Percentiles rank a stretch among this genome's conserved stretches.
Evolutionary conservation across 2,113 vertebrate species (phyloP).

Genomic region (Anhinga rufa): DNA sequence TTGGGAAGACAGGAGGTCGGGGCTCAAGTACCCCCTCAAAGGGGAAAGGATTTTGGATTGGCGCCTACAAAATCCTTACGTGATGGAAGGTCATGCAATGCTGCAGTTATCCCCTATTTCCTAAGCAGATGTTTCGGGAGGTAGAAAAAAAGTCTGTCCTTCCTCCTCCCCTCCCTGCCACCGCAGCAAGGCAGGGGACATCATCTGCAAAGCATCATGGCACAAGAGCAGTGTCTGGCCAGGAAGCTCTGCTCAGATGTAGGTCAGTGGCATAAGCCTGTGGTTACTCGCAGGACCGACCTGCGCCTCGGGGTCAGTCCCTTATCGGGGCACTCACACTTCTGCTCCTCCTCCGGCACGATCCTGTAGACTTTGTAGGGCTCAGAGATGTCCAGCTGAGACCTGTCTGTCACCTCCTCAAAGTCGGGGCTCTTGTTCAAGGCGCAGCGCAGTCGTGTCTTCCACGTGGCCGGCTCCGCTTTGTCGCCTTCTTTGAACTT

Average conservation of each 20-base stretch:
- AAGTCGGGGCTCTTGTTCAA: conserved; percentile 98
- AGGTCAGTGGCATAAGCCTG: neutral
- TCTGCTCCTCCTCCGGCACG: conserved; percentile 95
- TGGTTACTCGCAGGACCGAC: accelerated
- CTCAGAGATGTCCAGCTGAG: conserved; percentile 96
- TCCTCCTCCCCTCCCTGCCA: neutral
- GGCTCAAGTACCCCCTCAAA: accelerated
- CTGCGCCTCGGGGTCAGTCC: neutral
- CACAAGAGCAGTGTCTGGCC: neutral
- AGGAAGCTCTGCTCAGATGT: neutral
- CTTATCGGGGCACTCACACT: conserved; percentile 71
- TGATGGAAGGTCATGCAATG: accelerated
- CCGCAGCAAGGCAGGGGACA: neutral
- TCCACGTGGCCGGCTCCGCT: conserved; percentile 97
- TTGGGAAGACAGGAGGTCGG: accelerated
- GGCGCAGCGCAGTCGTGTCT: conserved; percentile 94
- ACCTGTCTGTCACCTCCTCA: conserved; percentile 95
- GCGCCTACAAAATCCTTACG: neutral
- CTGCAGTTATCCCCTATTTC: neutral
- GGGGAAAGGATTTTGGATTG: neutral
- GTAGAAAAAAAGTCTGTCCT: neutral
- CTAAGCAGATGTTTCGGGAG: neutral
- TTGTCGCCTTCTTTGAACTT: conserved; percentile 98
- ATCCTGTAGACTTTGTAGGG: conserved; percentile 98
- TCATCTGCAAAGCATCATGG: neutral